Evolutionary conservation across 1,140 invertebrate genomes (phyloP).

Genomic region (Doryteuthis pealeii): DNA sequence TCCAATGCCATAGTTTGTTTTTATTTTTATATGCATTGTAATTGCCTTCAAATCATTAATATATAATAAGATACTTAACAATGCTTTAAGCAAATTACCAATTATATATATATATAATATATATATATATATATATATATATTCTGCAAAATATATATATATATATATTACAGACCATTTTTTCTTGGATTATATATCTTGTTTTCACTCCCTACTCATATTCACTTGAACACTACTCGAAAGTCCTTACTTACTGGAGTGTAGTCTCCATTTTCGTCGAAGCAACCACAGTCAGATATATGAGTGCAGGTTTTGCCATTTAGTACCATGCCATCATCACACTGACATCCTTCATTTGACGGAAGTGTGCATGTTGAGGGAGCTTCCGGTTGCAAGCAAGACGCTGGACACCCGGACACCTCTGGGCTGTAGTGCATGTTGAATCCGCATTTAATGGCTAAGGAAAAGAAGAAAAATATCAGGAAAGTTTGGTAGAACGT

Average conservation of each 20-base stretch:
- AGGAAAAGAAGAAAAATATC: conserved; percentile 6
- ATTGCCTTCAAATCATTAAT: too few relatives aligned
- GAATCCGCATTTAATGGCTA: conserved; percentile 21
- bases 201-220: too few relatives aligned
- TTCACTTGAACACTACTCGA: too few relatives aligned
- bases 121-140: too few relatives aligned
- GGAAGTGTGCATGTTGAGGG: conserved; percentile 3
- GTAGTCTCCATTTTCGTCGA: conserved; percentile 7
- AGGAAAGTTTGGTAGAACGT: background rate
- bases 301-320: conserved; percentile 5
- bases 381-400: conserved; percentile 12
- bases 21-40: too few relatives aligned
- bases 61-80: too few relatives aligned
- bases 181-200: too few relatives aligned
- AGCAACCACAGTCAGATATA: conserved; percentile 11
- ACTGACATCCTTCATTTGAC: conserved; percentile 15
- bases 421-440: conserved; percentile 21
- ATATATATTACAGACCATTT: too few relatives aligned
- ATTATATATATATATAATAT: too few relatives aligned
- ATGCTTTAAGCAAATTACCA: too few relatives aligned
- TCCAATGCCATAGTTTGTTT: too few relatives aligned
- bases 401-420: conserved; percentile 23
- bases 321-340: background rate
- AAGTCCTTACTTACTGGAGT: background rate
- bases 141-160: too few relatives aligned